Percentiles rank a stretch among this genome's conserved stretches.
Conservation (phyloP, 2,797 vertebrate species). For the Microctenopoma steveboyesi region DNA sequence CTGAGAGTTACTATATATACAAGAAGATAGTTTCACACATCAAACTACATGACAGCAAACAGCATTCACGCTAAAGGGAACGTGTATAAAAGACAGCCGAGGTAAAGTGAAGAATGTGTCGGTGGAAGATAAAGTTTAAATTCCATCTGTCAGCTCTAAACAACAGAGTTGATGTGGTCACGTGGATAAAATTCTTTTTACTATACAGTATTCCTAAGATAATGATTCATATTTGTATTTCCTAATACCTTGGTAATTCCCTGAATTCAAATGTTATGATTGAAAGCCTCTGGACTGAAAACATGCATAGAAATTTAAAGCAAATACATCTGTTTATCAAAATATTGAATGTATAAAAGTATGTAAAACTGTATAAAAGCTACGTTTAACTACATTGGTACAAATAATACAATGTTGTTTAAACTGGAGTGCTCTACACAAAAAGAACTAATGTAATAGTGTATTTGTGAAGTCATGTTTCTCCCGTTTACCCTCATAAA, state of each 20-base stretch:
- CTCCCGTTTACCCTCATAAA: conserved; percentile 29
- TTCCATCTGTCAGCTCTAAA: conserved; percentile 22
- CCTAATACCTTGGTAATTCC: conserved; percentile 1
- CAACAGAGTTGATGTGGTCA: conserved; percentile 2
- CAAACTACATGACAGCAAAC: not conserved
- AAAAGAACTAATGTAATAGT: conserved; percentile 77
- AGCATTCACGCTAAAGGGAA: too few relatives aligned
- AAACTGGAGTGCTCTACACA: conserved; percentile 49
- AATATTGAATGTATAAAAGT: conserved; percentile 28
- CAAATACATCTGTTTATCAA: conserved; percentile 1
- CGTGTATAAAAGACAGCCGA: conserved; percentile 1
- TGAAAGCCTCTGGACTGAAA: conserved; percentile 55
- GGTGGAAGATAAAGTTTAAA: not conserved
- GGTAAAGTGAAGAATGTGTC: conserved; percentile 18
- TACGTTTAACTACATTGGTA: conserved; percentile 36
- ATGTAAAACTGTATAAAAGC: conserved; percentile 32
- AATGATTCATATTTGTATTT: conserved; percentile 8
- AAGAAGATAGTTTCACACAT: conserved; percentile 20
- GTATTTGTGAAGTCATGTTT: conserved; percentile 42
- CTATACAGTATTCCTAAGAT: not conserved
- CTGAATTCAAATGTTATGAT: conserved; percentile 19
- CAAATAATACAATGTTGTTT: conserved; percentile 67
- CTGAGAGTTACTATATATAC: conserved; percentile 16
- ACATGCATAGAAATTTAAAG: not conserved
- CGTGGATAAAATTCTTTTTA: too few relatives aligned